Evolutionary conservation across 2,888 invertebrate species (phyloP), one percentile per base, ranked within the genome.

Genomic region (Pocota personata): DNA sequence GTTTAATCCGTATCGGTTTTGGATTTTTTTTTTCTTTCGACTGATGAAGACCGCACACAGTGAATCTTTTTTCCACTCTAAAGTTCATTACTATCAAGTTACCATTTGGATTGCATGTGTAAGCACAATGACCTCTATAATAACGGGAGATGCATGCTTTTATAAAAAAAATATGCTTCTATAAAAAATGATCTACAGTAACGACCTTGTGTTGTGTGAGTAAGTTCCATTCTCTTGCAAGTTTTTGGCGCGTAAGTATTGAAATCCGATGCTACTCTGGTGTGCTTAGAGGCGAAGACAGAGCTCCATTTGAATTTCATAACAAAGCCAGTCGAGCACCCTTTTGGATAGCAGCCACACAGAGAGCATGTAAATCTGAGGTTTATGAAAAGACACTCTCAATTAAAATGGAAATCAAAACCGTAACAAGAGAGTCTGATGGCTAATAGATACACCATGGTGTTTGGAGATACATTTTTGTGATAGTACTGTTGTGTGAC

Each of bases 101-200:
- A 66, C 84, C 48, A 12, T 12, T 75, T 10, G 16, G 52, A 76
- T 62, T 82, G 82, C 62, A 71, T 82, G 60, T 82, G 76, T 71
- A 67, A 32, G 84, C 84, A 64, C 84, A 84, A 75, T 80, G 84
- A 84, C 80, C 80, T 72, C 64, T n/a, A 43, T 24, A 35, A 73
- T 73, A 79, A 80, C 75, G 84, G 84, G 57, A 75, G 64, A 62
- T 50, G 35, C 24, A 67, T 73, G 66, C 32, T 57, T 69, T 21
- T 0, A 30, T 48, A 16, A 60, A 66, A 35, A 46, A 64, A 27
- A 50, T 3, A 24, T 3, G 24, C 24, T 24, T 24, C 24, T 3
- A 24, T 24, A 30, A 48, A 72, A 50, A 35, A n/a, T n/a, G 52
- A 37, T 40, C 27, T 62, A 10, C 43, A 40, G 16, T 43, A 58